These are phyloP conservation scores for Machimus atricapillus DNA, from an alignment of 2,888 invertebrate species.

Conservation along the genomic window DNA sequence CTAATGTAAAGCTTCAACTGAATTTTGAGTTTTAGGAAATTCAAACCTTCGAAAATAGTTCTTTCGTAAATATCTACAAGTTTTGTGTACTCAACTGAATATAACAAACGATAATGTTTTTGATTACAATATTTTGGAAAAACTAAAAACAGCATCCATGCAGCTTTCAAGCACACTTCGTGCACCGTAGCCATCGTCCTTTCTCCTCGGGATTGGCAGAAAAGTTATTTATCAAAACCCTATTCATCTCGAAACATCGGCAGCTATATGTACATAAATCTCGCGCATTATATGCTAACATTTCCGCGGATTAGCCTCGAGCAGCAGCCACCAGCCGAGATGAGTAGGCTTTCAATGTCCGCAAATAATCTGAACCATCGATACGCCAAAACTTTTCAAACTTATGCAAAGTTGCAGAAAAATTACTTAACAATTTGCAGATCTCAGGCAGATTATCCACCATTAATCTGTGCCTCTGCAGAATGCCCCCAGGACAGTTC, in stretches of 20 bases:
- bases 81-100: too few species aligned
- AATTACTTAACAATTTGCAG: constrained; percentile 11
- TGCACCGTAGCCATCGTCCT: neutral
- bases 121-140: neutral
- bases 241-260: neutral
- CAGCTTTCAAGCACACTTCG: neutral
- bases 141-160: neutral
- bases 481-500: neutral
- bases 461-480: neutral
- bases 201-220: neutral
- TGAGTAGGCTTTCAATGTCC: neutral
- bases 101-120: neutral
- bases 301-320: neutral
- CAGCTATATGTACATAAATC: neutral
- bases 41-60: too few species aligned
- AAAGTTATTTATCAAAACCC: neutral
- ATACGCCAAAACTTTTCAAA: neutral
- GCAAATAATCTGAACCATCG: neutral
- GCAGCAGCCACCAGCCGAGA: neutral
- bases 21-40: too few species aligned
- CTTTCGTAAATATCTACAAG: too few species aligned
- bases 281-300: neutral
- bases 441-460: neutral
- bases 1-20: too few species aligned
- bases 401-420: neutral